Percentiles rank a stretch among this genome's conserved stretches.
Conservation (phyloP, 2,113 vertebrate genomes). For the Chamaea fasciata region DNA sequence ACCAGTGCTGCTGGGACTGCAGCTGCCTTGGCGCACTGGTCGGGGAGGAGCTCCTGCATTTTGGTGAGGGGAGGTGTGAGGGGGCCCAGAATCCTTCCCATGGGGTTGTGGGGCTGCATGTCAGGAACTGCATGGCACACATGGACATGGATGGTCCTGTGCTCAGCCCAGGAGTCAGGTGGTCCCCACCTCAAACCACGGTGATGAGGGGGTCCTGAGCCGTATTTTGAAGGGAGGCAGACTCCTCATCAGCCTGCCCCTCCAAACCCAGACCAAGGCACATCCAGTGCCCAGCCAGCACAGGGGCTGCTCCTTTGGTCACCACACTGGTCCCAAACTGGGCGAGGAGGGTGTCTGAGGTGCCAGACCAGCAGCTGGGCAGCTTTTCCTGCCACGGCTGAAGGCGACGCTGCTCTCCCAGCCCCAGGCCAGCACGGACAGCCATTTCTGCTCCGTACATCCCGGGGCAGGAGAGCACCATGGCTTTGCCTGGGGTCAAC, state of each 20-base stretch:
- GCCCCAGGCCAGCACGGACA: background rate
- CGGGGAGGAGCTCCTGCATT: background rate
- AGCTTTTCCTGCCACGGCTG: rapidly evolving
- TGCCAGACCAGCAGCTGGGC: background rate
- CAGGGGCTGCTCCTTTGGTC: background rate
- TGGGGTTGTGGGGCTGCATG: rapidly evolving
- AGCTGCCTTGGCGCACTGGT: background rate
- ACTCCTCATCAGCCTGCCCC: background rate
- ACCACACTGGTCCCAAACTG: background rate
- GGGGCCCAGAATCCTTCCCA: background rate
- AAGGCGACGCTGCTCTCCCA: rapidly evolving
- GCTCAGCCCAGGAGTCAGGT: background rate
- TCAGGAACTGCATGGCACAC: rapidly evolving
- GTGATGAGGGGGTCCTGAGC: background rate
- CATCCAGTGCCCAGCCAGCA: background rate
- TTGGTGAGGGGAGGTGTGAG: background rate
- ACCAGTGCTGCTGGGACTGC: background rate
- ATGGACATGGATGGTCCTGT: rapidly evolving
- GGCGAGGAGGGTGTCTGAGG: background rate
- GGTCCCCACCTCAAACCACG: background rate
- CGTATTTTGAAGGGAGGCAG: rapidly evolving
- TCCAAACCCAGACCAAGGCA: background rate
- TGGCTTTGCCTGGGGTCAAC: background rate
- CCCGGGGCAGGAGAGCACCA: background rate
- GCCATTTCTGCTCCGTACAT: background rate